Percentiles rank a stretch among this genome's conserved stretches.
These are phyloP conservation scores for Anniella stebbinsi DNA, from an alignment of 2,797 vertebrate species.

Conservation along the genomic window DNA sequence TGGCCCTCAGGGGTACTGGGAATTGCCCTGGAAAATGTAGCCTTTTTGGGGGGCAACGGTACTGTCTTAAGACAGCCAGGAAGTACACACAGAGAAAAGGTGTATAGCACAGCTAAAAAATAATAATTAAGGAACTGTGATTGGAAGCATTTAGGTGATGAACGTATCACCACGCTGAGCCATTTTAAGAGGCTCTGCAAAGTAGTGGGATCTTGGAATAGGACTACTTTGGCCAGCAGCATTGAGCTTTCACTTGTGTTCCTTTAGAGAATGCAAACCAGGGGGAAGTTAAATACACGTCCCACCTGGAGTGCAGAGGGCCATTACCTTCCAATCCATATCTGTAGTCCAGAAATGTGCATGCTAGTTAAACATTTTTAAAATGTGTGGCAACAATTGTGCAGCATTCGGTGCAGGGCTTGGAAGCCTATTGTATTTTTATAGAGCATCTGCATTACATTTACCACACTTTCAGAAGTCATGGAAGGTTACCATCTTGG, in stretches of 20 bases:
- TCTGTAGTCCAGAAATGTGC: not conserved
- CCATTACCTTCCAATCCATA: not conserved
- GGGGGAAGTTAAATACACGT: not conserved
- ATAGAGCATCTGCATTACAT: slow-evolving; percentile 12
- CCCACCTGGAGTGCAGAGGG: not conserved
- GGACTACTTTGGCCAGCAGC: not conserved
- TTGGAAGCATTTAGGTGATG: not conserved
- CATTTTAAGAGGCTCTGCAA: not conserved
- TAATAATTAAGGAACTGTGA: not conserved
- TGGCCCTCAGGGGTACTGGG: not conserved
- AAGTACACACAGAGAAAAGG: not conserved
- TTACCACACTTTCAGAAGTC: slow-evolving; percentile 1
- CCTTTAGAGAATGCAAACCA: not conserved
- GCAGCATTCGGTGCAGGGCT: not conserved
- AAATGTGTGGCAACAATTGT: not conserved
- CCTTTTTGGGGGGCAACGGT: not conserved
- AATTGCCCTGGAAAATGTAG: not conserved
- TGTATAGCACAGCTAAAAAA: not conserved
- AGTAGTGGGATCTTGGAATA: not conserved
- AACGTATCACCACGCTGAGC: not conserved
- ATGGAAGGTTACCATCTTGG: slow-evolving; percentile 20
- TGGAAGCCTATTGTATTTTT: slow-evolving; percentile 8
- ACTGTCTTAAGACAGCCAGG: not conserved
- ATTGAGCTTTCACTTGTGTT: not conserved
- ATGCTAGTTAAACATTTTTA: not conserved